Percentiles rank a stretch among this genome's conserved stretches.
phyloP scores from a whole-genome alignment of 2,113 vertebrate genomes.

The Buteo buteo region DNA sequence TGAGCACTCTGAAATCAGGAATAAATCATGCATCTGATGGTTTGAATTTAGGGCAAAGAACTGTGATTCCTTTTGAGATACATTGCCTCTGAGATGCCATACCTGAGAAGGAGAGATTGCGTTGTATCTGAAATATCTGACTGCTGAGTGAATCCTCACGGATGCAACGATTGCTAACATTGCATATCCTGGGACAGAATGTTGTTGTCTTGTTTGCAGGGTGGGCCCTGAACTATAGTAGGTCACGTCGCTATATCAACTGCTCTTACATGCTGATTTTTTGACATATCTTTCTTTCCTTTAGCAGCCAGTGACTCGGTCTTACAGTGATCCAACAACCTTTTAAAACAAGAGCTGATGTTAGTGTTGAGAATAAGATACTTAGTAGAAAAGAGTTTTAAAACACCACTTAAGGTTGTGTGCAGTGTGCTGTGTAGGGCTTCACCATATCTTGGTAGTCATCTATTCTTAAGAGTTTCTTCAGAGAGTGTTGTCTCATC shows the following conservation, averaged over 20 bases:
- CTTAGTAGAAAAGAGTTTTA: neutral
- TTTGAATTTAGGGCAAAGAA: neutral
- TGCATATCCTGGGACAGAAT: neutral
- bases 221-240: neutral
- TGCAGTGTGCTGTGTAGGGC: neutral
- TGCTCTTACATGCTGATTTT: neutral
- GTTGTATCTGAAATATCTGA: neutral
- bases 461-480: neutral
- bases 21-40: neutral
- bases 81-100: neutral
- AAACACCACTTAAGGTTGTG: neutral
- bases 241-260: fast-evolving
- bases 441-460: neutral
- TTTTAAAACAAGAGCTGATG: neutral
- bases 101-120: neutral
- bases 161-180: neutral
- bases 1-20: neutral
- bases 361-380: neutral
- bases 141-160: neutral
- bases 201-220: neutral
- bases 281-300: neutral
- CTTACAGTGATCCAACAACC: neutral
- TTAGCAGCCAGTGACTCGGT: neutral
- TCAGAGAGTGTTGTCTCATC: neutral
- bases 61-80: no score